phyloP scores from a whole-genome alignment of 2,113 vertebrate genomes.

The Excalfactoria chinensis region DNA sequence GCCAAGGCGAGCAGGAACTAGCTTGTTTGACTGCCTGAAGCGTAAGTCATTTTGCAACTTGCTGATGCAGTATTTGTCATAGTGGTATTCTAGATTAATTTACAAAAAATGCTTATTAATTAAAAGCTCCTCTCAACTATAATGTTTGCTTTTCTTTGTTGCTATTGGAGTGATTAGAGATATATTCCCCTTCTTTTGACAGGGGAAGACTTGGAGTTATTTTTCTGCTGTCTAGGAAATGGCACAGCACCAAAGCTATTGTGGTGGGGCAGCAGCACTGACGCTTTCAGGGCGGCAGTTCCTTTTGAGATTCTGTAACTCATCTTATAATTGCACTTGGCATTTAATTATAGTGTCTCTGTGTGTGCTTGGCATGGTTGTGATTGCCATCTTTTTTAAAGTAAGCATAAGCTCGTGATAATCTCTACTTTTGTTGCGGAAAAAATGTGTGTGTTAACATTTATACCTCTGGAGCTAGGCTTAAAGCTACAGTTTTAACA shows the following conservation, averaged over 20 bases:
- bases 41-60: neutral
- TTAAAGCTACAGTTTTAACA: neutral
- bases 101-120: neutral
- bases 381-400: neutral
- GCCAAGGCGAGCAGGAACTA: neutral
- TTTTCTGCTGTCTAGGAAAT: neutral
- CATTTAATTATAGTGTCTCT: neutral
- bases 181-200: neutral
- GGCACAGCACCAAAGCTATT: neutral
- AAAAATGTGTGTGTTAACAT: neutral
- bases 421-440: neutral
- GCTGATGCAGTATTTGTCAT: neutral
- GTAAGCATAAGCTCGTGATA: neutral
- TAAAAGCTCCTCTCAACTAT: neutral
- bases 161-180: neutral
- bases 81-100: neutral
- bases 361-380: neutral
- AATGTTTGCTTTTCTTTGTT: neutral
- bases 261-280: neutral
- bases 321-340: neutral
- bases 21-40: neutral
- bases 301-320: neutral
- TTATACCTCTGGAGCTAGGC: fast-evolving
- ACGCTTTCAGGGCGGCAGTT: neutral
- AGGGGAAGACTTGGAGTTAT: neutral